These are phyloP conservation scores for Garrulus glandarius DNA, from an alignment of 2,797 vertebrate genomes.

Conservation along the genomic window DNA sequence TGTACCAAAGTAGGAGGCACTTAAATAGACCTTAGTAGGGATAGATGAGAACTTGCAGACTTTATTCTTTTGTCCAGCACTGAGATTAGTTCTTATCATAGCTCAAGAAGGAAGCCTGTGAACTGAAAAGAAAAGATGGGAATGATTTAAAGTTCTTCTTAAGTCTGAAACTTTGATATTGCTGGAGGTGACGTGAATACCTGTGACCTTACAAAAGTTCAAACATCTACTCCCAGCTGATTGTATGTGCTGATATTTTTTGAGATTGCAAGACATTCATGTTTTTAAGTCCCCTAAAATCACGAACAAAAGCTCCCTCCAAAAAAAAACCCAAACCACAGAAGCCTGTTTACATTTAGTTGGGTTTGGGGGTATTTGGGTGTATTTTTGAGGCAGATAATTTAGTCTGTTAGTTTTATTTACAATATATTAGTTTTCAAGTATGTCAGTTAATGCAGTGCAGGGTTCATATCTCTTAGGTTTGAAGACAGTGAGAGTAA, in stretches of 20 bases:
- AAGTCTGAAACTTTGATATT: constrained; percentile 58
- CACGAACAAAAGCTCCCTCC: background rate
- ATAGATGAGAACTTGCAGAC: constrained; percentile 73
- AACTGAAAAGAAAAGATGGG: constrained; percentile 64
- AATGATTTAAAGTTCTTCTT: constrained; percentile 58
- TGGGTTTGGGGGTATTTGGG: background rate
- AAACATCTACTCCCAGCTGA: constrained; percentile 19
- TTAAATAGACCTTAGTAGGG: constrained; percentile 75
- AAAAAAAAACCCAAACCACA: background rate
- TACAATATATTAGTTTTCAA: background rate
- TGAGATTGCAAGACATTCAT: background rate
- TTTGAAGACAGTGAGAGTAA: background rate
- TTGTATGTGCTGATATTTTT: background rate
- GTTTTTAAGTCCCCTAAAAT: background rate
- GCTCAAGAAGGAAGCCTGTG: constrained; percentile 73
- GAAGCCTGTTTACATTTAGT: background rate
- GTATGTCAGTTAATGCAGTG: background rate
- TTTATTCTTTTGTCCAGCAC: constrained; percentile 75
- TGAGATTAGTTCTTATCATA: constrained; percentile 74
- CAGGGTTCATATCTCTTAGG: background rate
- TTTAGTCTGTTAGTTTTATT: background rate
- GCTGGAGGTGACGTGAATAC: constrained; percentile 67
- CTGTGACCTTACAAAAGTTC: constrained; percentile 55
- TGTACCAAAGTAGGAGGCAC: constrained; percentile 72
- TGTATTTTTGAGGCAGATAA: background rate